These are phyloP conservation scores for Sterna hirundo DNA, from an alignment of 2,113 vertebrate species.

Conservation along the genomic window DNA sequence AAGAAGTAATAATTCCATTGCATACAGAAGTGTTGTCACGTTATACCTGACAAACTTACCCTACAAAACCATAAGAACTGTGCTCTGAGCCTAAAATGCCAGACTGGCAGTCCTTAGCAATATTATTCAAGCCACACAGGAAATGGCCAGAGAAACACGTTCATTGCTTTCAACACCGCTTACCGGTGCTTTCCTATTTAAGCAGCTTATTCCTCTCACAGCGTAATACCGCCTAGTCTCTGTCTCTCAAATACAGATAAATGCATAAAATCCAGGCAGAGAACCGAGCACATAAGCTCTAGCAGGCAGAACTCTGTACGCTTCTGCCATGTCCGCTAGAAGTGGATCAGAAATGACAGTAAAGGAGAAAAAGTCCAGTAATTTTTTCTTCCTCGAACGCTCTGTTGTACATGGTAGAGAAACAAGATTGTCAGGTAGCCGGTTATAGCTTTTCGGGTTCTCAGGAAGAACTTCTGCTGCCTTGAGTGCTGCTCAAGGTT, in stretches of 20 bases:
- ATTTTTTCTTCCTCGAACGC: neutral
- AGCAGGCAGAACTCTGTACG: neutral
- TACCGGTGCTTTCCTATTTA: constrained; percentile 23
- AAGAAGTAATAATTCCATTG: neutral
- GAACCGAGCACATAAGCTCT: neutral
- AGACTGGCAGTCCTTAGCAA: neutral
- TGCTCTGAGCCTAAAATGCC: neutral
- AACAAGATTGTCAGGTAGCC: neutral
- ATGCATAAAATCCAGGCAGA: constrained; percentile 18
- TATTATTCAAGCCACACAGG: constrained; percentile 15
- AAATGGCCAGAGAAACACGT: constrained; percentile 9
- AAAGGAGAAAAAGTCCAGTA: neutral
- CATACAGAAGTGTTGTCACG: neutral
- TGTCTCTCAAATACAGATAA: constrained; percentile 35
- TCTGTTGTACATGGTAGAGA: neutral
- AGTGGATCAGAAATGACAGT: neutral
- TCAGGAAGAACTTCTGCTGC: neutral
- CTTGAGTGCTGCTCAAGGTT: neutral
- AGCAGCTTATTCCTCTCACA: constrained; percentile 53
- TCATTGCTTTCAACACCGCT: neutral
- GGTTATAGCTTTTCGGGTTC: neutral
- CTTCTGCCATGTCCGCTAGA: neutral
- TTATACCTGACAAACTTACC: neutral
- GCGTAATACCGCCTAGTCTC: constrained; percentile 6
- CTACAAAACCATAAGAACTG: neutral